Evolutionary conservation across 2,113 vertebrate species (phyloP).

Genomic region (Hippopotamus amphibius): DNA sequence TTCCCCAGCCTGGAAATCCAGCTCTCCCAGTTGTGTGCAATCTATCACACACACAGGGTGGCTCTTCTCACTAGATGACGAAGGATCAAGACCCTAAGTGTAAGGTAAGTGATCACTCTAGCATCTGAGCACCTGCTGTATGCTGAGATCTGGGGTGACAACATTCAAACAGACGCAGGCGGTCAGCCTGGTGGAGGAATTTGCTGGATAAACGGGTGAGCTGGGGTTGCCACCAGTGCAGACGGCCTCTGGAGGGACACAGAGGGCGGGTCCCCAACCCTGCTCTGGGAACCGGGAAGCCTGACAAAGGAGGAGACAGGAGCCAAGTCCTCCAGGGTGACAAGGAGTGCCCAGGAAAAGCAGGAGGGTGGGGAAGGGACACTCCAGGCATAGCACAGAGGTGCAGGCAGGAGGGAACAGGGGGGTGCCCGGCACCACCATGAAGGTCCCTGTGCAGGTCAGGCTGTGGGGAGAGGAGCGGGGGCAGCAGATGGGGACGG

Average conservation of each 20-base stretch:
- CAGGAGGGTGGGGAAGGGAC: accelerated
- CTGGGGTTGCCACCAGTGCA: accelerated
- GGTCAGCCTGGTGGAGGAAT: background rate
- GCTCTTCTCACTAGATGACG: background rate
- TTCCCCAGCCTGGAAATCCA: background rate
- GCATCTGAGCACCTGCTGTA: accelerated
- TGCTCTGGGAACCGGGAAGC: too few relatives aligned
- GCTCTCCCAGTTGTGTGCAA: background rate
- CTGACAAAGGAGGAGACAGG: background rate
- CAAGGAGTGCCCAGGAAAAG: background rate
- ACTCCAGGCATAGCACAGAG: accelerated
- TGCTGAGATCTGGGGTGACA: background rate
- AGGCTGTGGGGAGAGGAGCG: accelerated
- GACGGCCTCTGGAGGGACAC: background rate
- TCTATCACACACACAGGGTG: background rate
- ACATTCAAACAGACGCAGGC: accelerated
- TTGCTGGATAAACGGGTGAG: accelerated
- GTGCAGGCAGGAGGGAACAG: background rate
- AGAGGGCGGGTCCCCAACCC: background rate
- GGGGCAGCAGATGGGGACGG: accelerated
- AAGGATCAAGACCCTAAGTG: background rate
- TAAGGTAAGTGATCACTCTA: too few relatives aligned
- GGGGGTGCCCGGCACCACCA: accelerated
- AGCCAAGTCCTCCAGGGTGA: accelerated
- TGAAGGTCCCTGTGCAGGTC: background rate